phyloP scores from a whole-genome alignment of 23 tunicate genomes.

The Ciona savignyi region DNA sequence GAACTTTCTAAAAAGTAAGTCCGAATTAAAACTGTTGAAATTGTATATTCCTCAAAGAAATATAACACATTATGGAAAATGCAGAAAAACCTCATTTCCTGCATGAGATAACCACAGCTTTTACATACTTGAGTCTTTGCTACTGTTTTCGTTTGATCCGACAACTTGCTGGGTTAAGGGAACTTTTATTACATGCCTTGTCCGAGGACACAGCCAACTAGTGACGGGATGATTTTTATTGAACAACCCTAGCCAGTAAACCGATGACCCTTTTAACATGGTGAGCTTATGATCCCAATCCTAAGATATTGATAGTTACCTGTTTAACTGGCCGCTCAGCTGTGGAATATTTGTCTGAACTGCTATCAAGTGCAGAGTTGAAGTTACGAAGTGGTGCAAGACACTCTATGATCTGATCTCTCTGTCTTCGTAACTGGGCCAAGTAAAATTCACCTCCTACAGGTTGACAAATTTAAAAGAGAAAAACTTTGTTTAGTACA shows the following conservation, averaged over 20 bases:
- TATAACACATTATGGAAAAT: background rate
- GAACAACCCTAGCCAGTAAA: no score
- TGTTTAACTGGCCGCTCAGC: slow-evolving; percentile 74
- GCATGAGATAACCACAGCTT: no score
- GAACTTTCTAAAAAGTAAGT: no score
- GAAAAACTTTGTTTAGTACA: background rate
- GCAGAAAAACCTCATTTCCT: background rate
- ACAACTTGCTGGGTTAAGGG: background rate
- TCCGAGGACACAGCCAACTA: no score
- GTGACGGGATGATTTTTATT: no score
- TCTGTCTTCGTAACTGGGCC: slow-evolving; percentile 46
- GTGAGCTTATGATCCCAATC: no score
- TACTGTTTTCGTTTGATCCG: background rate
- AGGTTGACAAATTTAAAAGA: background rate
- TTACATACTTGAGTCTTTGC: background rate
- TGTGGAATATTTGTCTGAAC: slow-evolving; percentile 28
- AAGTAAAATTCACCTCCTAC: slow-evolving; percentile 46
- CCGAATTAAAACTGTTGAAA: no score
- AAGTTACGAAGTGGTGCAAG: slow-evolving; percentile 56
- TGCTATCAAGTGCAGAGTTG: slow-evolving; percentile 5
- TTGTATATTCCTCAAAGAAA: background rate
- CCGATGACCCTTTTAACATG: no score
- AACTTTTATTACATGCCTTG: no score
- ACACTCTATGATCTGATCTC: slow-evolving; percentile 44
- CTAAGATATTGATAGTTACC: no score